phyloP scores from a whole-genome alignment of 1,140 invertebrate species.

The Coelopa frigida region DNA sequence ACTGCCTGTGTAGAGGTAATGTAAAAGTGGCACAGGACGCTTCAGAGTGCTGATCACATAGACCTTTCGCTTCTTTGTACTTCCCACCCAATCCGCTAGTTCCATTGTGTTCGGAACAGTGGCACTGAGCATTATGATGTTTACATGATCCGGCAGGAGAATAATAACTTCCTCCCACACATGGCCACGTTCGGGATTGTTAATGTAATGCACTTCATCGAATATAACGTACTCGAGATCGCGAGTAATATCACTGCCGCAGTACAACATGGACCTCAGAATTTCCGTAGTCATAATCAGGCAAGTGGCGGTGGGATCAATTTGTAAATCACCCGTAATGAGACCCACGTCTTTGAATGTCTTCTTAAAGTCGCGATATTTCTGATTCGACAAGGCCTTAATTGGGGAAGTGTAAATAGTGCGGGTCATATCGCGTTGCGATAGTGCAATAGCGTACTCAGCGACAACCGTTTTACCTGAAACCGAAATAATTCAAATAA shows the following conservation, averaged over 20 bases:
- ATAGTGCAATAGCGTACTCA: conserved; percentile 95
- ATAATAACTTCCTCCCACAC: conserved; percentile 99
- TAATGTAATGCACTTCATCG: conserved; percentile 99
- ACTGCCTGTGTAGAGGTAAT: conserved; percentile 83
- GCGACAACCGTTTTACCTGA: conserved; percentile 90
- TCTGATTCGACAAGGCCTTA: conserved; percentile 98
- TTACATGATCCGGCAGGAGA: conserved; percentile 87
- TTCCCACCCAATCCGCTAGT: conserved; percentile 96
- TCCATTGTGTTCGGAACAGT: conserved; percentile 96
- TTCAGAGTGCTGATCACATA: conserved; percentile 92
- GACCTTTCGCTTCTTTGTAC: conserved; percentile 86
- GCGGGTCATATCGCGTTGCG: conserved; percentile 86
- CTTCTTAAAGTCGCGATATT: conserved; percentile 94
- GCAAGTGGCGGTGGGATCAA: conserved; percentile 87
- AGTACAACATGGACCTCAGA: conserved; percentile 93
- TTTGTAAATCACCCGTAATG: conserved; percentile 93
- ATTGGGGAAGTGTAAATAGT: conserved; percentile 99
- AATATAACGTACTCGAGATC: conserved; percentile 99
- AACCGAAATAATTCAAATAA: background rate
- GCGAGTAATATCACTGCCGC: conserved; percentile 86
- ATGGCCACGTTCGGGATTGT: conserved; percentile 94
- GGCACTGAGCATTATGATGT: conserved; percentile 94
- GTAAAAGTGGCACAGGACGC: conserved; percentile 90
- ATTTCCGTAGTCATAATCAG: conserved; percentile 99
- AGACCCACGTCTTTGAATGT: conserved; percentile 90